Conservation (phyloP, 2,113 vertebrate genomes). For the Equus quagga region DNA sequence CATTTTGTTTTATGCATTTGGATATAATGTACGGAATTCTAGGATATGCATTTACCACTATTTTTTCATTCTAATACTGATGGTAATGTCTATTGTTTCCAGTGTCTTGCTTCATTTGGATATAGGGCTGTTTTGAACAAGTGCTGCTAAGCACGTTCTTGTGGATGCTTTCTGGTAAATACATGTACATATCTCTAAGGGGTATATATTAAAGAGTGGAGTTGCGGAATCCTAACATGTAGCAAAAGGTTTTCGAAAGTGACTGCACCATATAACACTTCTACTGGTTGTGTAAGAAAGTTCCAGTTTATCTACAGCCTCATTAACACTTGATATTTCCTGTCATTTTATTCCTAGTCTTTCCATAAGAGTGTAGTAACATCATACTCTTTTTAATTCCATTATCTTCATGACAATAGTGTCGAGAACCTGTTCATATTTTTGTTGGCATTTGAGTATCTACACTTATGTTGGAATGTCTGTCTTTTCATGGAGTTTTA, state of each 20-base stretch:
- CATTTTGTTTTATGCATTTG: not conserved
- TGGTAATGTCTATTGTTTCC: not conserved
- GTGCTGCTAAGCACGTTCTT: not conserved
- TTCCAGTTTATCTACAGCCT: not conserved
- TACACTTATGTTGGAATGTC: too few species aligned
- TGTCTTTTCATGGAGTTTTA: not conserved
- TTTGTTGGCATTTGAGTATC: not conserved
- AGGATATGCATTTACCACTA: not conserved
- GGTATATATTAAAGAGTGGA: not conserved
- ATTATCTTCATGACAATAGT: rapidly evolving
- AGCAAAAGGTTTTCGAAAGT: not conserved
- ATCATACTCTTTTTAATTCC: not conserved
- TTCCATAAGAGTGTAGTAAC: rapidly evolving
- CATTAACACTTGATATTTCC: too few species aligned
- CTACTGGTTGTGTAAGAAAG: not conserved
- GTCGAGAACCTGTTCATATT: not conserved
- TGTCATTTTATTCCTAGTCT: not conserved
- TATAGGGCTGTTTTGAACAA: not conserved
- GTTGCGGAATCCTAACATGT: rapidly evolving
- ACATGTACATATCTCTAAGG: too few species aligned
- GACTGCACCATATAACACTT: not conserved
- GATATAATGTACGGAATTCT: not conserved
- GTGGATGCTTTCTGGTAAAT: not conserved
- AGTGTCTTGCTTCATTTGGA: not conserved
- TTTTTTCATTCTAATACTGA: not conserved